A percentile compares a stretch with the other conserved stretches of the same genome.
Conservation (phyloP, 2,888 invertebrate genomes). For the Panopea generosa region DNA sequence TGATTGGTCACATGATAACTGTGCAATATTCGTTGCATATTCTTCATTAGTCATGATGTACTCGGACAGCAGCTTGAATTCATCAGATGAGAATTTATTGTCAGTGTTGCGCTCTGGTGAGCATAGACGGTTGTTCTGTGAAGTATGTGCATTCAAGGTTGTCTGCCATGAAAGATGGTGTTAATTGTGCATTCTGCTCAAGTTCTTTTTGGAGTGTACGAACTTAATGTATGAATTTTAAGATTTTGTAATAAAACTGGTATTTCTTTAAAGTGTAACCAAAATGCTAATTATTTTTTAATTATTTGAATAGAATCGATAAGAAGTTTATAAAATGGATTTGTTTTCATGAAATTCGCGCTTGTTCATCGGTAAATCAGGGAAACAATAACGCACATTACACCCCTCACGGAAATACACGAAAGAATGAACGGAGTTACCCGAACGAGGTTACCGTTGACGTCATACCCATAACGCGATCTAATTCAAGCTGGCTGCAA, state of each 20-base stretch:
- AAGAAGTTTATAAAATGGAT: too few species aligned
- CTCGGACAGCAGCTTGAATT: constrained; percentile 14
- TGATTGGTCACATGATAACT: not conserved
- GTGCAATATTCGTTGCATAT: not conserved
- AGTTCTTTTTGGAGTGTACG: constrained; percentile 2
- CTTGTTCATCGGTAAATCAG: too few species aligned
- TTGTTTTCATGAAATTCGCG: too few species aligned
- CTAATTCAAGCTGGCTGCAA: too few species aligned
- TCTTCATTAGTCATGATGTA: constrained; percentile 21
- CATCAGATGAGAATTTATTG: not conserved
- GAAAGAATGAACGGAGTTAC: too few species aligned
- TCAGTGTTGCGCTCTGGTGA: not conserved
- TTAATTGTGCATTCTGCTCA: constrained; percentile 1
- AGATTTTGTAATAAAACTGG: not conserved
- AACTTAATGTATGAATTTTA: constrained; percentile 11
- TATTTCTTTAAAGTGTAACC: too few species aligned
- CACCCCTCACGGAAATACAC: too few species aligned
- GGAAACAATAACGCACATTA: too few species aligned
- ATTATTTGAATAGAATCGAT: too few species aligned
- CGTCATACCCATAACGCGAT: too few species aligned
- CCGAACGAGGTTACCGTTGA: too few species aligned
- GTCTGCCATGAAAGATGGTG: not conserved
- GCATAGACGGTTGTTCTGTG: not conserved
- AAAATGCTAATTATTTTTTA: too few species aligned
- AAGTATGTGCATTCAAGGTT: not conserved